Conservation (phyloP, 1,140 invertebrate genomes). For the Tetramorium alpestre region DNA sequence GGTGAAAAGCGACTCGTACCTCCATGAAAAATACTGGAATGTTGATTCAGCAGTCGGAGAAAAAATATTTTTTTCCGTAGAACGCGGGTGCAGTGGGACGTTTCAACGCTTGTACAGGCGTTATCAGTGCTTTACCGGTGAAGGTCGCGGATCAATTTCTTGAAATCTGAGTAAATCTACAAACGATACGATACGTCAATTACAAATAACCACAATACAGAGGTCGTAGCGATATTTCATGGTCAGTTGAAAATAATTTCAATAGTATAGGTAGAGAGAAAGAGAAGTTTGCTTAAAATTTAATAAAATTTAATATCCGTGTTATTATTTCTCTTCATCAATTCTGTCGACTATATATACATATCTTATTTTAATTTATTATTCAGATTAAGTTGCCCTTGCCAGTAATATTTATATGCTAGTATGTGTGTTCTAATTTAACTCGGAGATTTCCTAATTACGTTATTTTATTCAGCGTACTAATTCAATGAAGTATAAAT, state of each 20-base stretch:
- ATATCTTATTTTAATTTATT: constrained; percentile 24
- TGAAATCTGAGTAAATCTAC: constrained; percentile 42
- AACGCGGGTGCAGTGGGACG: constrained; percentile 51
- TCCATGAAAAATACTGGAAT: constrained; percentile 60
- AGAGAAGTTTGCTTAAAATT: background rate
- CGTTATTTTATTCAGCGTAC: background rate
- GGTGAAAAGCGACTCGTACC: constrained; percentile 60
- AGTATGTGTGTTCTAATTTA: background rate
- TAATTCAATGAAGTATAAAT: background rate
- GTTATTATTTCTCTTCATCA: constrained; percentile 20
- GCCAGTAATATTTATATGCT: background rate
- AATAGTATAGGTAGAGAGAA: background rate
- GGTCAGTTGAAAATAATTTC: constrained; percentile 15
- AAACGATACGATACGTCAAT: constrained; percentile 38
- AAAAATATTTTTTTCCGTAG: constrained; percentile 60
- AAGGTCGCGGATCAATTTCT: constrained; percentile 58
- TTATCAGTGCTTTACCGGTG: constrained; percentile 50
- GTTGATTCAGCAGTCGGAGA: constrained; percentile 58
- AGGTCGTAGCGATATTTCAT: constrained; percentile 18
- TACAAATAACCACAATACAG: constrained; percentile 16
- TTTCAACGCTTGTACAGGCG: constrained; percentile 49
- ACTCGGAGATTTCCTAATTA: background rate
- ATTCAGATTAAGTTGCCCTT: constrained; percentile 13
- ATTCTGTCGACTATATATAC: background rate
- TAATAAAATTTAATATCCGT: constrained; percentile 29